Evolutionary conservation across 1,140 invertebrate species (phyloP).

Genomic region (Periplaneta americana): DNA sequence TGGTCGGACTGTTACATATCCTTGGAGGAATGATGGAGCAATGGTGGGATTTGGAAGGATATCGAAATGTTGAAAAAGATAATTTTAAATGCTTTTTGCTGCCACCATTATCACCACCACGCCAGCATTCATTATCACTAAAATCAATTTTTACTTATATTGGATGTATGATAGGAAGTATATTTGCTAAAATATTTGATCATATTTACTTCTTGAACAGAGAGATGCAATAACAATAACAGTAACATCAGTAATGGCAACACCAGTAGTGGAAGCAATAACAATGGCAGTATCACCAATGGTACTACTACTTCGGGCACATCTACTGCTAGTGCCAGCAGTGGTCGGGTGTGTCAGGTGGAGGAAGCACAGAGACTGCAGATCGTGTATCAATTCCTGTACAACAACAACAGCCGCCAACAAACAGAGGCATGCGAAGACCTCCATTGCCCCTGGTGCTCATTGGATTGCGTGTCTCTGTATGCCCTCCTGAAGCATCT

Average conservation of each 20-base stretch:
- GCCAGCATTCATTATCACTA: too few species aligned
- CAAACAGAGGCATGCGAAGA: constrained; percentile 92
- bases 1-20: too few species aligned
- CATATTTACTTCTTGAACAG: not conserved
- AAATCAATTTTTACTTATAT: too few species aligned
- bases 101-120: too few species aligned
- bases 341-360: not conserved
- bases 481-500: constrained; percentile 91
- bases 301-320: not conserved
- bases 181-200: too few species aligned
- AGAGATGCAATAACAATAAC: not conserved
- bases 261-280: not conserved
- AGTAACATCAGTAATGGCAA: not conserved
- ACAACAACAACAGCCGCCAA: constrained; percentile 90
- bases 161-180: too few species aligned
- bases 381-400: constrained; percentile 93
- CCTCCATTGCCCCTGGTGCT: constrained; percentile 92
- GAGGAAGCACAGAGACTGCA: constrained; percentile 34
- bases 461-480: constrained; percentile 77
- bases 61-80: too few species aligned
- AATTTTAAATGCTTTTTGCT: too few species aligned
- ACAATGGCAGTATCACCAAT: not conserved
- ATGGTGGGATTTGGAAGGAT: too few species aligned
- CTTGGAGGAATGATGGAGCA: too few species aligned
- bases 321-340: not conserved